Evolutionary conservation across 2,797 vertebrate species (phyloP), one percentile per base, ranked within the genome.

Genomic region (Melanitta fusca): DNA sequence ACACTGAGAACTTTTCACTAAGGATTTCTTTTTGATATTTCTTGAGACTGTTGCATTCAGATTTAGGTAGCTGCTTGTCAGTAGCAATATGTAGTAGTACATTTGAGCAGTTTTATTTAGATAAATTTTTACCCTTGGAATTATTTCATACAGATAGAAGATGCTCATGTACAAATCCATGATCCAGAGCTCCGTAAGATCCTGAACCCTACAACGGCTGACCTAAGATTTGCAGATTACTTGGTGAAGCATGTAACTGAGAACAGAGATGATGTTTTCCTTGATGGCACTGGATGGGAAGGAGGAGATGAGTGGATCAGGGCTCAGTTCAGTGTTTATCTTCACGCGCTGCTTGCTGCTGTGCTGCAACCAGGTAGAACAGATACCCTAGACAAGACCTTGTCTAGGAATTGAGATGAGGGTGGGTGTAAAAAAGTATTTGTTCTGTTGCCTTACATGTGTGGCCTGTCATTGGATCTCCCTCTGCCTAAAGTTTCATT

Each of bases 281-380:
- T 99, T 88, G 99, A 99, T 28, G 99, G 99, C 94, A 99, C 99
- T 0, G 99, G 99, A 90, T 99, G 99, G 99, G 99, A 99, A 98
- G 99, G 99, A 61, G 99, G 99, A 20, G 99, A 99, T 39, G 99
- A 99, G 91, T 99, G 99, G 99, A 99, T 99, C 97, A 95, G 99
- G 75, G 99, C 99, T 41, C 99, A 99, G 97, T 99, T 99, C 96
- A 98, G 98, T 8, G 98, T 99, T 85, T 99, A 99, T 93, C 96
- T 99, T 47, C 99, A 99, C 60, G 98, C 99, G 0, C 96, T 99
- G 49, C 98, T 99, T 61, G 99, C 99, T 68, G 99, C 99, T 43
- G 98, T 98, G 2, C 65, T 99, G 57, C 99, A 99, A 88, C 97
- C 98, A 98, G 99, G 99, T 99, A 93, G 89, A 32, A 11, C 27